phyloP scores from a whole-genome alignment of 2,888 invertebrate species.

The Phrixothrix hirtus region DNA sequence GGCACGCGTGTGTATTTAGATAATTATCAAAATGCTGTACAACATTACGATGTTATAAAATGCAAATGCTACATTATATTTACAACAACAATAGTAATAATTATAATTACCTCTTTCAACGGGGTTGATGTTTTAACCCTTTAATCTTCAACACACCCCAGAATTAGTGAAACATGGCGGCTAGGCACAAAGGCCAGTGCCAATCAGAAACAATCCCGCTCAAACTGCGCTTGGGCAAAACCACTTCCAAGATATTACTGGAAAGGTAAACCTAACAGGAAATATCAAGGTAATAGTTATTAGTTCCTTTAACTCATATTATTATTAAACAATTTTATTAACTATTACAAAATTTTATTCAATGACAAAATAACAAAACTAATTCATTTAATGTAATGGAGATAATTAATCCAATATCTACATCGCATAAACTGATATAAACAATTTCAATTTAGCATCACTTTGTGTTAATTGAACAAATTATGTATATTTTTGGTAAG shows the following conservation, averaged over 20 bases:
- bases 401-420: no score
- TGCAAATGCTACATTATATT: constrained; percentile 2
- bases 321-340: no score
- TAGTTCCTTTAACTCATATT: no score
- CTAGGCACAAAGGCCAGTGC: constrained; percentile 52
- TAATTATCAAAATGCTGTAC: neutral
- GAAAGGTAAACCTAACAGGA: neutral
- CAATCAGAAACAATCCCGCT: constrained; percentile 50
- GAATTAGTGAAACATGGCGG: constrained; percentile 80
- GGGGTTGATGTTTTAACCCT: constrained; percentile 52
- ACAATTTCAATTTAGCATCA: no score
- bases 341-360: no score
- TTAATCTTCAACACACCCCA: constrained; percentile 62
- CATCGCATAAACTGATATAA: no score
- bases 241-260: constrained; percentile 6
- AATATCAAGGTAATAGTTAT: constrained; percentile 6
- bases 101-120: constrained; percentile 45
- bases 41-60: no score
- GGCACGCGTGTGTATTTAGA: constrained; percentile 18
- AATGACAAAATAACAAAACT: no score
- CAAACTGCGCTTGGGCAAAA: constrained; percentile 37
- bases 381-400: no score
- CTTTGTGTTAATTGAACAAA: no score
- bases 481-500: no score
- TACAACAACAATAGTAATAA: constrained; percentile 27